These are phyloP conservation scores for Crotalus tigris DNA, from an alignment of 2,113 vertebrate genomes.

Conservation along the genomic window DNA sequence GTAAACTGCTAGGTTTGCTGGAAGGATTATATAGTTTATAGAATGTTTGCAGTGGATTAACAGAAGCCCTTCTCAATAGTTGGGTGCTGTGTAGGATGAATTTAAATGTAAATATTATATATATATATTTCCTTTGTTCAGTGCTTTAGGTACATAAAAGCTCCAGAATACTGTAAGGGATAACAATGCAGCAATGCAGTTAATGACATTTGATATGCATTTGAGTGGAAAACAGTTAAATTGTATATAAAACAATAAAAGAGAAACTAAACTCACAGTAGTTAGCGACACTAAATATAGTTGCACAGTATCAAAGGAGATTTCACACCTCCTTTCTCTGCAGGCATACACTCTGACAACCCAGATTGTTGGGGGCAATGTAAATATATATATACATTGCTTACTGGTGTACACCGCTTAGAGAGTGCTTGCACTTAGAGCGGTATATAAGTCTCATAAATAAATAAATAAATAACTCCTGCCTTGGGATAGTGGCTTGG, in stretches of 20 bases:
- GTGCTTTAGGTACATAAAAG: neutral
- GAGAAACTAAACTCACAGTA: neutral
- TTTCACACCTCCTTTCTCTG: neutral
- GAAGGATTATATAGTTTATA: constrained; percentile 43
- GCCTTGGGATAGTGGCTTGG: neutral
- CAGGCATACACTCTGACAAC: neutral
- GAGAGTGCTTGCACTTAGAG: too few species aligned
- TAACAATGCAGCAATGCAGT: neutral
- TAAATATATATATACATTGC: too few species aligned
- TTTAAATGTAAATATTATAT: neutral
- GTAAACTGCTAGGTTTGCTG: constrained; percentile 54
- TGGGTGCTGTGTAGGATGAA: neutral
- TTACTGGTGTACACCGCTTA: too few species aligned
- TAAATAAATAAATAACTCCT: neutral
- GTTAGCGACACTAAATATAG: neutral
- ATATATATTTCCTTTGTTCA: neutral
- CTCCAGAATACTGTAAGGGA: neutral
- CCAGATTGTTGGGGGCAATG: too few species aligned
- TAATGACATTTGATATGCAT: neutral
- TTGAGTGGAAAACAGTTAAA: neutral
- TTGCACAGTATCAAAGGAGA: neutral
- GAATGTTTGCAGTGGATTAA: constrained; percentile 5
- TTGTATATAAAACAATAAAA: neutral
- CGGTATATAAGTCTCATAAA: too few species aligned
- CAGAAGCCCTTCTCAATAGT: neutral